phyloP scores from a whole-genome alignment of 2,888 invertebrate genomes.

The Luperina testacea region DNA sequence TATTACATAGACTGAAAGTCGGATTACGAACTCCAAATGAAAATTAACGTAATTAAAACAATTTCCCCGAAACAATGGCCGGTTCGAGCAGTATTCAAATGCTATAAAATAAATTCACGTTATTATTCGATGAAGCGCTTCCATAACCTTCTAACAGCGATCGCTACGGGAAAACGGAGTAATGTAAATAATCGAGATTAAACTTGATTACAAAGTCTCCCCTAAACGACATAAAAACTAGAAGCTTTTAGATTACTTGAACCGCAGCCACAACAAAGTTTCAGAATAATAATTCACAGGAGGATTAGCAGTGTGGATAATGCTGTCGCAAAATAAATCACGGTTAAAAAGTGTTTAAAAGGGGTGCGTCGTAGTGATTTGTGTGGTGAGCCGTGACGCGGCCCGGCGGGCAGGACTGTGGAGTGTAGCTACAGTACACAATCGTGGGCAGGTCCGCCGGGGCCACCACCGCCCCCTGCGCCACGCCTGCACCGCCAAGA shows the following conservation, averaged over 20 bases:
- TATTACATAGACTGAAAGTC: conserved; percentile 62
- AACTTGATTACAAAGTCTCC: conserved; percentile 67
- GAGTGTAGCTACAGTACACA: conserved; percentile 51
- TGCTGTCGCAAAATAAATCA: conserved; percentile 83
- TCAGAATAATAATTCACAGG: conserved; percentile 82
- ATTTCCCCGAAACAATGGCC: conserved; percentile 63
- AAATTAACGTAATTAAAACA: conserved; percentile 68
- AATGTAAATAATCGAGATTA: conserved; percentile 65
- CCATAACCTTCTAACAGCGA: conserved; percentile 58
- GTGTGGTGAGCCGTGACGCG: conserved; percentile 75
- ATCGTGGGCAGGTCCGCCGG: conserved; percentile 31
- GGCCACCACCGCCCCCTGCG: conserved; percentile 35
- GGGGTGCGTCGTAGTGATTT: conserved; percentile 80
- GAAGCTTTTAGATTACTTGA: conserved; percentile 80
- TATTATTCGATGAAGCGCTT: conserved; percentile 72
- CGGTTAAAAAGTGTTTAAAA: conserved; percentile 82
- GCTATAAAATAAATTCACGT: conserved; percentile 63
- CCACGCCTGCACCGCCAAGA: conserved; percentile 74
- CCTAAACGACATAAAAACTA: conserved; percentile 76
- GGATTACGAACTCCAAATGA: conserved; percentile 64
- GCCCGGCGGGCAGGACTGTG: conserved; percentile 46
- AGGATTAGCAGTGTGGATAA: conserved; percentile 84
- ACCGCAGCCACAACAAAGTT: conserved; percentile 83
- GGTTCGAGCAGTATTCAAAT: conserved; percentile 63
- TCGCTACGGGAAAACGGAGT: conserved; percentile 48